Base-by-base conservation (phyloP, 2,113 vertebrate genomes). In the Oncorhynchus masou region DNA sequence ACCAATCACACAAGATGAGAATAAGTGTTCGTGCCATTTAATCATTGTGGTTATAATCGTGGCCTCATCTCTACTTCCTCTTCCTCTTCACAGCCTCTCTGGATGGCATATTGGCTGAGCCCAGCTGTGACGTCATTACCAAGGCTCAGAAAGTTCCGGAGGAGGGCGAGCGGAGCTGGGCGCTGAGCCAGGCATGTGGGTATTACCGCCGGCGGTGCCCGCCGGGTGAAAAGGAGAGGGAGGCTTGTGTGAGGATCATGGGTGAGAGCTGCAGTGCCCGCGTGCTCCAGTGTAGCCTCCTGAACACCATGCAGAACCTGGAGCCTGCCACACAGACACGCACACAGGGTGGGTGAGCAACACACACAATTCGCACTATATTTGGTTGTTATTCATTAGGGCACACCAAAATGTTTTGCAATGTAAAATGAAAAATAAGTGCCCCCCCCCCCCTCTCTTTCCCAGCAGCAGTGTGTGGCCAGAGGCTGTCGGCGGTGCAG, bases 181-280 rank as follows among this genome's bases (percentile, higher is more conserved):
- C 91, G 0, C 89, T 97, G 82, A 96, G 96, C 85, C 94, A 94
- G 84, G 91, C 91, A 11, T 97, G 96, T 79, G 92, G 92, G 0
- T 93, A 93, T 84, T 97, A 97, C 83, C 93, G 90, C 74, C 91
- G 24, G 1, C 92, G 93, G 73, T 97, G 96, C 75, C 89, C 81
- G 1, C 29, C 74, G 16, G 88, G 1, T 1, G 85, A 91, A 1
- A 24, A 77, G 66, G 84, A 90, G 74, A 87, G 81, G 22, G 92
- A 93, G 71, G 84, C 73, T 80, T 95, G 94, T 80, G 85, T 94
- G 73, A 82, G 91, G 79, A 87, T 92, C 79, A 94, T 94, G 92
- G 91, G 92, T 1, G 92, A 94, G 84, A 93, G 93, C 54, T 95
- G 94, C 88, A 94, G 92, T 0, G 89, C 90, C 48, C 92, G 91